Evolutionary conservation across 1,140 invertebrate species (phyloP), one percentile per base, ranked within the genome.

Genomic region (Megalonaias nervosa): DNA sequence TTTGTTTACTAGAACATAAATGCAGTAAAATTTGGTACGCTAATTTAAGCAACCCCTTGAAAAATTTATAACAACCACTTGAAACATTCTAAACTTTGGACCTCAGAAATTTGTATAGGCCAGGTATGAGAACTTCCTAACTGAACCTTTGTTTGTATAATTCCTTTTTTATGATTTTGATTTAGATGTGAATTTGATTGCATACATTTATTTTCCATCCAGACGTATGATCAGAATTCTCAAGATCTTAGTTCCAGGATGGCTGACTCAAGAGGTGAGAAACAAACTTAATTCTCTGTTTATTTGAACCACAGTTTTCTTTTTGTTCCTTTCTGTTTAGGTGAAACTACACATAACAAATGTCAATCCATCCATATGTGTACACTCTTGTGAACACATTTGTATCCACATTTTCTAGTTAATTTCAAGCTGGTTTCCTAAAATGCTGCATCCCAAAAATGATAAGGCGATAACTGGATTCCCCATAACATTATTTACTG

Each of bases 241-340:
- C 74, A 93, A 94, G 67, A 96, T 99, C 81, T 93, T 97, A 72
- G 93, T 99, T 69, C 97, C 97, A 19, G 94, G 95, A 48, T 84
- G 90, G 70, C 89, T 93, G 55, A 89, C 89, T 61, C 77, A 82
- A 55, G 92, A 93, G 87, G 92, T 93, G 9, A 23, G 55, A 23
- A 26, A 55, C 62, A 17, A 55, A 16, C 56, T 72, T 31, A 16
- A 23, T 75, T 14, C 57, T 64, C 60, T 64, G 57, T n/a, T 17
- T 56, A 65, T 55, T 31, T 66, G 16, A 57, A 16, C 14, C 23
- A 2, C 21, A 6, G n/a, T n/a, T 80, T 17, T 38, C 14, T 19
- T 16, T 69, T 16, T 55, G 21, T 56, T 14, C 13, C 23, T 3
- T 67, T 66, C n/a, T 71, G 58, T 19, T 67, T 60, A 19, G 12